A percentile compares a stretch with the other conserved stretches of the same genome.
Evolutionary conservation across 2,113 vertebrate genomes (phyloP).

Genomic region (Urocynchramus pylzowi): DNA sequence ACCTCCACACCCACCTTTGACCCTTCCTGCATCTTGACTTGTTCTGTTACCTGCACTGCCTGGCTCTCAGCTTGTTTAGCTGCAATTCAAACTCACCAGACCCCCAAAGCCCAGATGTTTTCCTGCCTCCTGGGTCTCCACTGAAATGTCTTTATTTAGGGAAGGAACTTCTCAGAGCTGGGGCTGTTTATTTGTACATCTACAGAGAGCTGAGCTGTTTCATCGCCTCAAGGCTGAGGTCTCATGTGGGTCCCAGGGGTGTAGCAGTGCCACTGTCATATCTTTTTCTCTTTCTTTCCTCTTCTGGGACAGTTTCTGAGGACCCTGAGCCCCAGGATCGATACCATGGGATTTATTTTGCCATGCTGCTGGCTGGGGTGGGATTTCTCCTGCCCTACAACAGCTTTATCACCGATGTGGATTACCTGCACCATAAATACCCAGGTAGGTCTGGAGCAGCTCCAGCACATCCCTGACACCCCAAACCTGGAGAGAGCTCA

Average conservation of each 20-base stretch:
- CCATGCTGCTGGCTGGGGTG: conserved; percentile 94
- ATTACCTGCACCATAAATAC: conserved; percentile 95
- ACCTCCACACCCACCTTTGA: rapidly evolving
- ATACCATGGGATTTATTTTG: conserved; percentile 96
- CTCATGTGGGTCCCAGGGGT: not conserved
- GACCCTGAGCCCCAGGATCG: conserved; percentile 87
- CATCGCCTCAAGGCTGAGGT: rapidly evolving
- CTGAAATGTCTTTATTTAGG: not conserved
- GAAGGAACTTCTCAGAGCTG: not conserved
- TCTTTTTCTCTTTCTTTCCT: not conserved
- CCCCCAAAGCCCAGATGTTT: not conserved
- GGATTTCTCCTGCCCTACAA: conserved; percentile 98
- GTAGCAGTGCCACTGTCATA: not conserved
- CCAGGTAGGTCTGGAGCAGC: conserved; percentile 75
- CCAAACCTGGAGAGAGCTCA: not conserved
- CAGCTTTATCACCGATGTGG: conserved; percentile 97
- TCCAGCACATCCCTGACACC: not conserved
- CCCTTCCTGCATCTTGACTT: not conserved
- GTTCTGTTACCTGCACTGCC: not conserved
- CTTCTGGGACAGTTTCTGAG: conserved; percentile 71
- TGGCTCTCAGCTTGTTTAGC: not conserved
- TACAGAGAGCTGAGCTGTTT: not conserved
- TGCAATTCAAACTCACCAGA: not conserved
- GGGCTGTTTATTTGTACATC: not conserved
- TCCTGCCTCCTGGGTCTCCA: not conserved